Evolutionary conservation across 2,888 invertebrate species (phyloP).

Genomic region (Drosophila pegasa): DNA sequence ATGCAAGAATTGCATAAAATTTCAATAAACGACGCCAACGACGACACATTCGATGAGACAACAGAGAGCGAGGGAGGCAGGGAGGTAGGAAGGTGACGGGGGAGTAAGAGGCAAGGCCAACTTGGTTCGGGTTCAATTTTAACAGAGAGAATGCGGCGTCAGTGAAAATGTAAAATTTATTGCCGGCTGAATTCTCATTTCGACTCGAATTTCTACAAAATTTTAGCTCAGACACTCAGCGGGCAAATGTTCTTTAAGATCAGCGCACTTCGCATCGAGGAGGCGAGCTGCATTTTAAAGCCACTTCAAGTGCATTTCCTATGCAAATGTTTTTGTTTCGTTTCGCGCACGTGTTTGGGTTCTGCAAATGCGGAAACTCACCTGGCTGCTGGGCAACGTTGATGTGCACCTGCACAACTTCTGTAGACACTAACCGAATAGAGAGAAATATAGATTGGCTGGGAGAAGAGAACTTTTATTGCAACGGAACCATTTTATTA

Average conservation of each 20-base stretch:
- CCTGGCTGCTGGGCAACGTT: background rate
- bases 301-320: conserved; percentile 20
- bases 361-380: background rate
- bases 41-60: conserved; percentile 24
- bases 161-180: conserved; percentile 63
- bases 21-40: conserved; percentile 60
- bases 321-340: conserved; percentile 36
- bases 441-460: background rate
- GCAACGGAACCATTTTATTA: background rate
- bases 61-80: background rate
- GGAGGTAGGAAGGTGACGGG: background rate
- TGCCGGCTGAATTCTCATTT: conserved; percentile 41
- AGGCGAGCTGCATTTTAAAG: conserved; percentile 2
- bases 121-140: conserved; percentile 3
- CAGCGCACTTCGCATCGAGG: background rate
- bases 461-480: background rate
- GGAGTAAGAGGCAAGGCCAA: too few relatives aligned
- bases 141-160: conserved; percentile 48
- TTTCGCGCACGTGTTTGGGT: conserved; percentile 49
- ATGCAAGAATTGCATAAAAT: conserved; percentile 71
- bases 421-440: background rate
- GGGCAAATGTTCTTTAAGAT: conserved; percentile 3
- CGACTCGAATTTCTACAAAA: conserved; percentile 25
- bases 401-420: background rate
- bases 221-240: background rate